Evolutionary conservation across 2,888 invertebrate species (phyloP).

Genomic region (Brenthis daphne): DNA sequence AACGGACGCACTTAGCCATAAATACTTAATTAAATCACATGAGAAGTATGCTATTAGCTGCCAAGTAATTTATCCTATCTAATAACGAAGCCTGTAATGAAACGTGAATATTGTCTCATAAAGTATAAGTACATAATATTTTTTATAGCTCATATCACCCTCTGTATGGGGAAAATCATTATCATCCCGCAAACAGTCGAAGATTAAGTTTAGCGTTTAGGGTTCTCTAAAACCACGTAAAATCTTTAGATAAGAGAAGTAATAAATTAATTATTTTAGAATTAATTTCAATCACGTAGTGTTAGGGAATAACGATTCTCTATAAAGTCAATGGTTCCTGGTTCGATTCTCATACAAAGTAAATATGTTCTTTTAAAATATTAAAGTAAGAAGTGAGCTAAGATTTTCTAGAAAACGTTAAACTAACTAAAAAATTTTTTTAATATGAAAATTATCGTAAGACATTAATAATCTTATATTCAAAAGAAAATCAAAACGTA

Average conservation of each 20-base stretch:
- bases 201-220: constrained; percentile 55
- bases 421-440: too few relatives aligned
- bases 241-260: neutral
- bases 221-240: constrained; percentile 37
- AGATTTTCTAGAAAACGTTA: too few relatives aligned
- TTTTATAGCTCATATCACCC: constrained; percentile 72
- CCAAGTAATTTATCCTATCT: constrained; percentile 18
- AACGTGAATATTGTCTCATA: constrained; percentile 72
- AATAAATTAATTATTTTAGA: too few relatives aligned
- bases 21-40: constrained; percentile 19
- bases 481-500: too few relatives aligned
- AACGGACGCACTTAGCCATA: neutral
- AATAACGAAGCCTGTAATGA: constrained; percentile 44
- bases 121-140: constrained; percentile 64
- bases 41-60: constrained; percentile 14
- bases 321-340: too few relatives aligned
- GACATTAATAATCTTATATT: too few relatives aligned
- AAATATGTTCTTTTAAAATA: too few relatives aligned
- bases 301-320: too few relatives aligned
- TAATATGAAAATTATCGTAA: too few relatives aligned
- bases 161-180: constrained; percentile 70
- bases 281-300: too few relatives aligned
- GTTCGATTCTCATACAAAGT: too few relatives aligned
- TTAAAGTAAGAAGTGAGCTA: too few relatives aligned
- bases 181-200: constrained; percentile 61